Evolutionary conservation across 2,113 vertebrate species (phyloP).

Genomic region (Corythornis cristatus): DNA sequence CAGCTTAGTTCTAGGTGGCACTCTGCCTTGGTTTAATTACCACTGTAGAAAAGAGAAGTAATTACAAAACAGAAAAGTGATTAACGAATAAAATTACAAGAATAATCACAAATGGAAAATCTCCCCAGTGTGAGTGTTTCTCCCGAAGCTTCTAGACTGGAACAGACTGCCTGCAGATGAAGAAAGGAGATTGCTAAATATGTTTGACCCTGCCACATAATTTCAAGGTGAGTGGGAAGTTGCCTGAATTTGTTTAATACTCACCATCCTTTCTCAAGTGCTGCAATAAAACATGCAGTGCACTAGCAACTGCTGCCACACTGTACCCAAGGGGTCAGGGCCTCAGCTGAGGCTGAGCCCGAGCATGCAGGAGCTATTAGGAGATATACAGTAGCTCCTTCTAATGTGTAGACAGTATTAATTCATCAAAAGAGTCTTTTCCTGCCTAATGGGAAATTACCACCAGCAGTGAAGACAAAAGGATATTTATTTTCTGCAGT

Average conservation of each 20-base stretch:
- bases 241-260: background rate
- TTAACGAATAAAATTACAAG: background rate
- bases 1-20: no score
- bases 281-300: background rate
- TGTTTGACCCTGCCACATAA: background rate
- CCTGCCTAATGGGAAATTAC: constrained; percentile 57
- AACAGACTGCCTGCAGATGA: background rate
- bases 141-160: background rate
- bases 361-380: constrained; percentile 36
- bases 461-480: constrained; percentile 58
- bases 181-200: background rate
- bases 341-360: background rate
- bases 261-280: background rate
- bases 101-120: background rate
- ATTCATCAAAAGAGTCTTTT: constrained; percentile 52
- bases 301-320: background rate
- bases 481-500: constrained; percentile 52
- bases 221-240: constrained; percentile 47
- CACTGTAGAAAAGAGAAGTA: no score
- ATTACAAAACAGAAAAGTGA: no score
- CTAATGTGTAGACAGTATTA: constrained; percentile 43
- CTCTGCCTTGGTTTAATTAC: no score
- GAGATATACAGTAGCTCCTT: constrained; percentile 40
- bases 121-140: background rate
- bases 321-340: background rate